Percentiles rank a stretch among this genome's conserved stretches.
These are phyloP conservation scores for Eupithecia exiguata DNA, from an alignment of 2,888 invertebrate genomes.

Conservation along the genomic window DNA sequence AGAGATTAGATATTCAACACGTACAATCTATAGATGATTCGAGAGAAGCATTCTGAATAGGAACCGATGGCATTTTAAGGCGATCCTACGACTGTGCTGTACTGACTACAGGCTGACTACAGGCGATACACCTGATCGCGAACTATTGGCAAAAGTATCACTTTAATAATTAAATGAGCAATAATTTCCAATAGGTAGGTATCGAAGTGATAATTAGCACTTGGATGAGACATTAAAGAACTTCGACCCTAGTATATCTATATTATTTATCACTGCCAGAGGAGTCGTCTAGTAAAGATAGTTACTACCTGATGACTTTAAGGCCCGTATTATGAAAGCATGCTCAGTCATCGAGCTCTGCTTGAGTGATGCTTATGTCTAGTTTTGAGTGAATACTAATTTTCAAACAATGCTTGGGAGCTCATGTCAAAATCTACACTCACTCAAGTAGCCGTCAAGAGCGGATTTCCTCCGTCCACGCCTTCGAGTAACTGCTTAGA, in stretches of 20 bases:
- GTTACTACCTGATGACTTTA: background rate
- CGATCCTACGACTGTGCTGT: too few species aligned
- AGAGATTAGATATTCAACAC: background rate
- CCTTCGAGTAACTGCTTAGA: too few species aligned
- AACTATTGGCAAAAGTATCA: background rate
- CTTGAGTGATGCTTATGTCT: too few species aligned
- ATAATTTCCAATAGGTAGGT: background rate
- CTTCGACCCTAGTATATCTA: background rate
- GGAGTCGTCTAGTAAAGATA: background rate
- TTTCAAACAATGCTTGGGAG: too few species aligned
- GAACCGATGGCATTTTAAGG: background rate
- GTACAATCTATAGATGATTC: conserved; percentile 2
- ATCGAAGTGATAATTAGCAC: background rate
- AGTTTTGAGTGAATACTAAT: too few species aligned
- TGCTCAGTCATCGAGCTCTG: too few species aligned
- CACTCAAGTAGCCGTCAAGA: too few species aligned
- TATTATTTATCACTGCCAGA: background rate
- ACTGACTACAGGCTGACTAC: background rate
- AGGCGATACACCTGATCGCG: background rate
- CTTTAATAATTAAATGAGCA: background rate
- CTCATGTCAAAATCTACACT: too few species aligned
- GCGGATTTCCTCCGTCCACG: too few species aligned
- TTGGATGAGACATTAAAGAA: background rate
- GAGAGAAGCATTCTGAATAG: background rate
- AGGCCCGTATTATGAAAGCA: too few species aligned